Evolutionary conservation across 2,113 vertebrate species (phyloP).

Genomic region (Scomber colias): DNA sequence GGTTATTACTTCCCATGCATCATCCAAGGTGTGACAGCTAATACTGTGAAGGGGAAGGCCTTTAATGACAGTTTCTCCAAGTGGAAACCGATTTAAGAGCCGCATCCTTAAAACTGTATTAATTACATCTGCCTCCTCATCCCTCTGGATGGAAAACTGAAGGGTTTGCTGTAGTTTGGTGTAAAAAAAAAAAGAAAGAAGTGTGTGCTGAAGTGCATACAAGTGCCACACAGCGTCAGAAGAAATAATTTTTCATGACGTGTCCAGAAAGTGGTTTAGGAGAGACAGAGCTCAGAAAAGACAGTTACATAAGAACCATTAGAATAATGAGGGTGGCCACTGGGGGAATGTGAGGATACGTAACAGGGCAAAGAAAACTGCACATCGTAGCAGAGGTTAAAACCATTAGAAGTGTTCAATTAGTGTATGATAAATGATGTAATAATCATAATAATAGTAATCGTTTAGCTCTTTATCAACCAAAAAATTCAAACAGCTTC

Average conservation of each 20-base stretch:
- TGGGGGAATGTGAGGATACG: not conserved
- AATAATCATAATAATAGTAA: not conserved
- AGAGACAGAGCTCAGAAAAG: conserved; percentile 10
- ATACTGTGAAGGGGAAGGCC: conserved; percentile 42
- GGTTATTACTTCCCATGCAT: conserved; percentile 73
- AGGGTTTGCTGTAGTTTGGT: conserved; percentile 10
- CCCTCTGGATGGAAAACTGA: not conserved
- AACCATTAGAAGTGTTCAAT: not conserved
- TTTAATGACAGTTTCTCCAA: conserved; percentile 54
- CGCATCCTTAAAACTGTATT: conserved; percentile 7
- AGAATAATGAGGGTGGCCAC: conserved; percentile 47
- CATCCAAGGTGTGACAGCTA: conserved; percentile 61
- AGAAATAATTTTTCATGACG: conserved; percentile 4
- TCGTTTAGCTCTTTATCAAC: not conserved
- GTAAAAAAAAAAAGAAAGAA: not conserved
- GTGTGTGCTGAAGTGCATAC: not conserved
- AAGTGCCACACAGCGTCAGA: not conserved
- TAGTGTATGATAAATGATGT: no score
- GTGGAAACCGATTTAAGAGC: conserved; percentile 42
- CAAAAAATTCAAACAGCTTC: not conserved
- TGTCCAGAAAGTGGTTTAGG: conserved; percentile 28
- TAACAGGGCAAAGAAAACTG: not conserved
- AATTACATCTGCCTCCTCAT: conserved; percentile 37
- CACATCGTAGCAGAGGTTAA: not conserved
- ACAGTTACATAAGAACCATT: conserved; percentile 54